These are phyloP conservation scores for Camptogramma bilineatum DNA, from an alignment of 2,888 invertebrate species.

Conservation along the genomic window DNA sequence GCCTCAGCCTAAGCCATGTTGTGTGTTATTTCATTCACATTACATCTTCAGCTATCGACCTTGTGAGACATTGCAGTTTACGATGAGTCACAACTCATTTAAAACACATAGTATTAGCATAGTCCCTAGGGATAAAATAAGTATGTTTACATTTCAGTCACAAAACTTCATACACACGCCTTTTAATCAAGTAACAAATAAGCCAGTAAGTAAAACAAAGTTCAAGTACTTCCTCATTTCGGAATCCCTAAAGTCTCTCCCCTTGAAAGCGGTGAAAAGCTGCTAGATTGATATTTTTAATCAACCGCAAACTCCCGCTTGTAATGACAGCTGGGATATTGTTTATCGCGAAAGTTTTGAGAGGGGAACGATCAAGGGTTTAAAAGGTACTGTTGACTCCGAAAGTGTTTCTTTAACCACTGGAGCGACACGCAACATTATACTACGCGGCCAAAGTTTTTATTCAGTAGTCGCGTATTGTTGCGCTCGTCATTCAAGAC, in stretches of 20 bases:
- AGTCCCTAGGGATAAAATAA: too few relatives aligned
- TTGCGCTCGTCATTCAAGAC: too few relatives aligned
- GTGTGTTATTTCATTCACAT: too few relatives aligned
- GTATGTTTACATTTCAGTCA: neutral
- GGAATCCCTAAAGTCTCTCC: constrained; percentile 15
- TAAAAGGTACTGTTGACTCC: neutral
- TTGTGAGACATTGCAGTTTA: too few relatives aligned
- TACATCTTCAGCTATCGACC: too few relatives aligned
- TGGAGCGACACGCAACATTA: too few relatives aligned
- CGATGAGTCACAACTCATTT: too few relatives aligned
- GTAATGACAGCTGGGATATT: constrained; percentile 63
- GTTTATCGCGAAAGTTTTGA: constrained; percentile 60
- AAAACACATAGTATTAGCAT: too few relatives aligned
- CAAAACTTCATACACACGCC: neutral
- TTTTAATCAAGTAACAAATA: neutral
- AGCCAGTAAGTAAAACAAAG: constrained; percentile 11
- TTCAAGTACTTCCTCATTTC: constrained; percentile 22
- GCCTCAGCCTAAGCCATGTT: too few relatives aligned
- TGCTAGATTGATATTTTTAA: constrained; percentile 64
- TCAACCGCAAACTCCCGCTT: constrained; percentile 61
- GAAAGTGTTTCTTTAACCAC: neutral
- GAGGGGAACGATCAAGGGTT: constrained; percentile 13
- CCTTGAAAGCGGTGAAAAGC: constrained; percentile 29
- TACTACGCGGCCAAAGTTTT: too few relatives aligned
- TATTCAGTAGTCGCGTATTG: too few relatives aligned